Percentiles rank a stretch among this genome's conserved stretches.
phyloP scores from a whole-genome alignment of 2,888 invertebrate genomes.

The Graphium colonna region DNA sequence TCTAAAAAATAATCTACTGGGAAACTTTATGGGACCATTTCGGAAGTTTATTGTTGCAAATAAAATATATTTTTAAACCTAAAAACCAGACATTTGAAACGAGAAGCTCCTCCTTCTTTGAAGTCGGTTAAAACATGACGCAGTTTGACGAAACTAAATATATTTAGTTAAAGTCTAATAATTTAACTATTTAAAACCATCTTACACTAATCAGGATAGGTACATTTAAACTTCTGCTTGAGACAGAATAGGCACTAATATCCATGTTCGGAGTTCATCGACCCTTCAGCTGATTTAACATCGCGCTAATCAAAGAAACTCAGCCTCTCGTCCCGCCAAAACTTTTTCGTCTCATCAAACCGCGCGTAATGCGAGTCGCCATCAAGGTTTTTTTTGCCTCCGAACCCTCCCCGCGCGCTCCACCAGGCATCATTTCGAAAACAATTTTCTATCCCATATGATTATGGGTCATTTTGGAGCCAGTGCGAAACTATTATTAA shows the following conservation, averaged over 20 bases:
- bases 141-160: no score
- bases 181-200: no score
- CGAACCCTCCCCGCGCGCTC: neutral
- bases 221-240: no score
- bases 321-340: slow-evolving; percentile 40
- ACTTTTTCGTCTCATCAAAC: slow-evolving; percentile 66
- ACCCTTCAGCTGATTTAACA: slow-evolving; percentile 27
- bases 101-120: no score
- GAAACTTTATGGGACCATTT: no score
- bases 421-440: slow-evolving; percentile 57
- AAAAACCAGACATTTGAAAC: no score
- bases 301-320: slow-evolving; percentile 63
- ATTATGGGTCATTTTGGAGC: slow-evolving; percentile 70
- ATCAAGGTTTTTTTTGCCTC: slow-evolving; percentile 63
- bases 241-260: slow-evolving; percentile 21
- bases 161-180: no score
- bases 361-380: slow-evolving; percentile 54
- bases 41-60: no score
- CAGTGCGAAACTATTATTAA: slow-evolving; percentile 72
- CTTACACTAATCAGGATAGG: no score
- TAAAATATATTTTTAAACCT: no score
- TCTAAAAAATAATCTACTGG: no score
- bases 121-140: no score
- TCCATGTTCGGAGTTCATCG: slow-evolving; percentile 21
- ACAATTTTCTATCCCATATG: slow-evolving; percentile 76